phyloP scores from a whole-genome alignment of 2,888 invertebrate genomes.

The Diploptera punctata region DNA sequence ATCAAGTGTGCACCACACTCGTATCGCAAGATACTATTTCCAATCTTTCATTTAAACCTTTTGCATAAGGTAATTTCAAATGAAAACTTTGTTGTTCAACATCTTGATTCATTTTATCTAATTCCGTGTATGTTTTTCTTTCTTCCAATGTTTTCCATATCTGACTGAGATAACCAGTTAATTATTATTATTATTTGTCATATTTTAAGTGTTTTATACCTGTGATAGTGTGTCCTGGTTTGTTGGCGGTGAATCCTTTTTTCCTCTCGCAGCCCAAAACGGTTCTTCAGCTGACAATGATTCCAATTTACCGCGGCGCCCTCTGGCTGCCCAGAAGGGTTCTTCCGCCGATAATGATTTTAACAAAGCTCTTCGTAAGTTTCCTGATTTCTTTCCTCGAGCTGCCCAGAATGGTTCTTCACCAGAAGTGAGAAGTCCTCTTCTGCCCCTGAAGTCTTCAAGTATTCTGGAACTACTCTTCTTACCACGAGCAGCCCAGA shows the following conservation, averaged over 20 bases:
- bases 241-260: slow-evolving; percentile 26
- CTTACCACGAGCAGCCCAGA: slow-evolving; percentile 6
- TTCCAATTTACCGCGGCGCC: slow-evolving; percentile 16
- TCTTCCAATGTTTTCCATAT: no score
- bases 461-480: not conserved
- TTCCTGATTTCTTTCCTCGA: slow-evolving; percentile 25
- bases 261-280: slow-evolving; percentile 42
- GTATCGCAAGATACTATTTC: no score
- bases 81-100: no score
- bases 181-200: not conserved
- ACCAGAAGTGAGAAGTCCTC: not conserved
- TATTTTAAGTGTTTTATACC: not conserved
- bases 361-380: not conserved
- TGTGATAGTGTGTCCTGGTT: not conserved
- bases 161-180: no score
- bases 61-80: no score
- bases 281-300: slow-evolving; percentile 30
- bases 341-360: slow-evolving; percentile 10
- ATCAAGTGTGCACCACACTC: no score
- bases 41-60: no score
- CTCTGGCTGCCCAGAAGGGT: slow-evolving; percentile 39
- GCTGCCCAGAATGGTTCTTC: slow-evolving; percentile 42
- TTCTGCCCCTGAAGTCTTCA: not conserved
- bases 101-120: no score
- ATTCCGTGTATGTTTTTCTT: no score